Evolutionary conservation across 2,888 invertebrate species (phyloP).

Genomic region (Mesochorus sp.): DNA sequence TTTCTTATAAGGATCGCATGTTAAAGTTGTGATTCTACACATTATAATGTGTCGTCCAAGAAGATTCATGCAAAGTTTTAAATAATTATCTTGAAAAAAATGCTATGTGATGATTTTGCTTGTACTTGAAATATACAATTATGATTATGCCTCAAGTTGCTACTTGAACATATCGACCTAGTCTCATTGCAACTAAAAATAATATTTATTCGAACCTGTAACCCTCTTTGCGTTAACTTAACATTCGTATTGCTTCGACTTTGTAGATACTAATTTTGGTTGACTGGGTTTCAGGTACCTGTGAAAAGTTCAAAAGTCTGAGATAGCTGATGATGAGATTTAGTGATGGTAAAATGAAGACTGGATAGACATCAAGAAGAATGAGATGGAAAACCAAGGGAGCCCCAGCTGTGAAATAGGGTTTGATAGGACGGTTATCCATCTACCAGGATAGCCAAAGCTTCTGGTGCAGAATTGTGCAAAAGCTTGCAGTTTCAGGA

Average conservation of each 20-base stretch:
- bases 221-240: neutral
- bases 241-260: neutral
- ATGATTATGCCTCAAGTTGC: no score
- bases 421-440: conserved; percentile 37
- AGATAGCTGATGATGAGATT: neutral
- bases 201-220: neutral
- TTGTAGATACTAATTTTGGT: neutral
- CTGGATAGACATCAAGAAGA: conserved; percentile 1
- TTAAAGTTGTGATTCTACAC: no score
- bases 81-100: no score
- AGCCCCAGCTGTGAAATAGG: conserved; percentile 27
- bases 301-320: conserved; percentile 1
- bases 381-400: conserved; percentile 27
- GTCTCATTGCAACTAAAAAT: neutral
- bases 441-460: conserved; percentile 25
- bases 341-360: conserved; percentile 5
- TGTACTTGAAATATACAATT: no score
- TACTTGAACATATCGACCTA: no score
- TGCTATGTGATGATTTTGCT: no score
- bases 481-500: conserved; percentile 45
- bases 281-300: neutral
- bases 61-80: no score
- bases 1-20: no score
- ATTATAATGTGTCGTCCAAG: no score
- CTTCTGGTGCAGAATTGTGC: conserved; percentile 29